phyloP scores from a whole-genome alignment of 2,113 vertebrate genomes.

The cattle (Bos taurus) region DNA sequence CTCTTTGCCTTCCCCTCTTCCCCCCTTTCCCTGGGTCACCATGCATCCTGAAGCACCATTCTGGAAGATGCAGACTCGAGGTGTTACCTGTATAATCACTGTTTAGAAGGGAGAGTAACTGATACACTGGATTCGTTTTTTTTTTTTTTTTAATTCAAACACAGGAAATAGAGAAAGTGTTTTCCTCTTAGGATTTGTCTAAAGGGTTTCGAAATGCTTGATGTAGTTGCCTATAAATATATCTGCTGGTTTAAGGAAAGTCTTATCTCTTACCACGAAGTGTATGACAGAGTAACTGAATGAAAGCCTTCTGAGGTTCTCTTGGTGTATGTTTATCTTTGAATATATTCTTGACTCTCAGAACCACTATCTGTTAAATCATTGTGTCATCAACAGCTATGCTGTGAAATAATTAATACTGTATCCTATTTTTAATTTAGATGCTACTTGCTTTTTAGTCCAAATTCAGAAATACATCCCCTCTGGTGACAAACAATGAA shows the following conservation, averaged over 20 bases:
- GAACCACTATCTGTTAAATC: background rate
- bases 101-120: background rate
- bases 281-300: background rate
- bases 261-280: background rate
- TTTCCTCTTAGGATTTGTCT: background rate
- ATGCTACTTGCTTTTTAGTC: conserved; percentile 22
- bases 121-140: background rate
- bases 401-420: conserved; percentile 13
- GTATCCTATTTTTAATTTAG: conserved; percentile 35
- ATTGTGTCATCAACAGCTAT: background rate
- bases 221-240: background rate
- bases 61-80: background rate
- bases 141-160: background rate
- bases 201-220: background rate
- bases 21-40: background rate
- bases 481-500: background rate
- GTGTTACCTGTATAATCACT: background rate
- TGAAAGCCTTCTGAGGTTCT: background rate
- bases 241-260: conserved; percentile 4
- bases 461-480: conserved; percentile 7
- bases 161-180: background rate
- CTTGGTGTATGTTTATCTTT: background rate
- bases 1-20: background rate
- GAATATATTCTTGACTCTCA: background rate
- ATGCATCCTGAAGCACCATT: background rate